These are phyloP conservation scores for Pithys albifrons DNA, from an alignment of 2,113 vertebrate genomes.

Conservation along the genomic window DNA sequence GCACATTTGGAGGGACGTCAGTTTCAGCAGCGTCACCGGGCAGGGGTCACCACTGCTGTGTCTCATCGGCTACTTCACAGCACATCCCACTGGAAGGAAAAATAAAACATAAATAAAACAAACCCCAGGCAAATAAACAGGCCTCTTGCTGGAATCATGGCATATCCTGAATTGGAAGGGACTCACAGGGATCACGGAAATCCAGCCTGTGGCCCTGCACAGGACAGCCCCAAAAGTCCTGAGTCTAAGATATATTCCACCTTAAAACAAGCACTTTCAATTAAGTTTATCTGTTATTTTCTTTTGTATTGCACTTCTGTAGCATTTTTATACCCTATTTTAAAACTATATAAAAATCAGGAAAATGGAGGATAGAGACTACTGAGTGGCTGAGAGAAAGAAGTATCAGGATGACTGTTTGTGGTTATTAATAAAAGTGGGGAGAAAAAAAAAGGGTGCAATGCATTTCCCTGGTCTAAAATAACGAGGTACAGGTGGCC, in stretches of 20 bases:
- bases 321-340: not conserved
- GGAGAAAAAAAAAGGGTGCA: accelerated
- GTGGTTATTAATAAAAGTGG: not conserved
- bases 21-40: not conserved
- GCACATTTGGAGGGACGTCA: not conserved
- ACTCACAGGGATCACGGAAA: accelerated
- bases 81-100: not conserved
- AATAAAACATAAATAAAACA: not conserved
- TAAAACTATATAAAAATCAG: not conserved
- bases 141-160: accelerated
- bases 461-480: accelerated
- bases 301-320: not conserved
- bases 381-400: not conserved
- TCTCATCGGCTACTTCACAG: not conserved
- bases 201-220: not conserved
- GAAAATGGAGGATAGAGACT: not conserved
- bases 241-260: not conserved
- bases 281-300: not conserved
- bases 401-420: accelerated
- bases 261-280: not conserved
- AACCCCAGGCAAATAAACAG: not conserved
- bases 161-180: not conserved
- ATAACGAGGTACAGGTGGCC: accelerated
- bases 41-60: not conserved
- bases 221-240: too few species aligned